Evolutionary conservation across 1,140 invertebrate species (phyloP), one percentile per base, ranked within the genome.

Genomic region (Lordiphosa mommai): DNA sequence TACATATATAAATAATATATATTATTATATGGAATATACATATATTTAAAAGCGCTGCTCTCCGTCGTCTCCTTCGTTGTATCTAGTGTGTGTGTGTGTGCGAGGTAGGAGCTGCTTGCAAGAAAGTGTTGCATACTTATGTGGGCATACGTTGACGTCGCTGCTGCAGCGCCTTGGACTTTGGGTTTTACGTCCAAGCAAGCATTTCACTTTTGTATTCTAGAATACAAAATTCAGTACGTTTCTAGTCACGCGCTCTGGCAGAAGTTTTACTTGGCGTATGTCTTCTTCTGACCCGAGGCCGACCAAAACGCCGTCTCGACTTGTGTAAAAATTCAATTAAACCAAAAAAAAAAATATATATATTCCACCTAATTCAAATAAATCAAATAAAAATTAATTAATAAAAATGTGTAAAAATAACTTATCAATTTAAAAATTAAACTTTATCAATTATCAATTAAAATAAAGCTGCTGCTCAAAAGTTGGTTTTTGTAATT

Each of bases 1-100:
- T 82, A 82, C 68, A 74, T 86, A 84, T 86, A 84, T 86, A 87
- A 86, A 87, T 87, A 86, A 87, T 86, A 86, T 87, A 87, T 87
- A 85, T 82, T 82, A 82, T 82, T 84, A 85, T 84, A 84, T 85
- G 74, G 56, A 61, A 72, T 66, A 77, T 82, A 56, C 59, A 85
- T 85, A 86, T 79, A 87, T 84, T 87, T 87, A 73, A 87, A 87
- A 66, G 65, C 46, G 32, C 41, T 52, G 59, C 59, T 27, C 23
- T 7, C 23, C 23, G 23, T 27, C 23, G 23, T 27, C 23, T 27
- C 23, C 23, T 27, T 27, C 23, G 23, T 51, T 16, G 6, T 13
- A 33, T 16, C 47, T n/a, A 4, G 14, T 40, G 16, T 7, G 1
- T 40, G 38, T 41, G 17, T 41, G 4, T 41, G 38, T 41, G 20